Evolutionary conservation across 1,140 invertebrate species (phyloP), one percentile per base, ranked within the genome.

Genomic region (Trissolcus basalis): DNA sequence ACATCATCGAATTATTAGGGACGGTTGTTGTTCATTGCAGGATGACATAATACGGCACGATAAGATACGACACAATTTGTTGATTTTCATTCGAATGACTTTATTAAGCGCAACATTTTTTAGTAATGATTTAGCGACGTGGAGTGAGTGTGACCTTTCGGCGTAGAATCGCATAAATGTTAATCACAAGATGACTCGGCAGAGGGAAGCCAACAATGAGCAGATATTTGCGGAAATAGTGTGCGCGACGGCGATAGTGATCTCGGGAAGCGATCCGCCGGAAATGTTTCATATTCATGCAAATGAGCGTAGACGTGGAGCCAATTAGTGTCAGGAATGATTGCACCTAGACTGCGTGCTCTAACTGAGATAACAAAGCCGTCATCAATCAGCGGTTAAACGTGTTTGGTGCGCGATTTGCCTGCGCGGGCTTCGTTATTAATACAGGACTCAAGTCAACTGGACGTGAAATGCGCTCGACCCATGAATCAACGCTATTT

Each of bases 401-500:
- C 60, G 35, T 15, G 51, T 48, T 53, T 50, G 35, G 60, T 27
- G 19, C 47, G 51, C 47, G 51, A 61, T 77, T 58, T 71, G 43
- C 27, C 48, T 48, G 4, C 16, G 41, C 44, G 58, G 49, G 48
- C 67, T 45, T 56, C 49, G 47, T 69, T 76, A 64, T 69, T 65
- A 69, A 69, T 69, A 56, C 61, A 12, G 44, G 44, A 12, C 19
- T 53, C 45, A 53, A 69, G 58, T 64, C 51, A 64, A 69, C 45
- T 63, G 9, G 58, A 69, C 64, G 53, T 69, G 58, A 74, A 61
- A 45, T n/a, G n/a, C n/a, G n/a, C n/a, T n/a, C n/a, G n/a, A n/a
- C n/a, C n/a, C n/a, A n/a, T n/a, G n/a, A n/a, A n/a, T n/a, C n/a
- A n/a, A n/a, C n/a, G n/a, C n/a, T n/a, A n/a, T n/a, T n/a, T n/a